phyloP scores from a whole-genome alignment of 2,888 invertebrate genomes.

The Hermaeophaga mercurialis region DNA sequence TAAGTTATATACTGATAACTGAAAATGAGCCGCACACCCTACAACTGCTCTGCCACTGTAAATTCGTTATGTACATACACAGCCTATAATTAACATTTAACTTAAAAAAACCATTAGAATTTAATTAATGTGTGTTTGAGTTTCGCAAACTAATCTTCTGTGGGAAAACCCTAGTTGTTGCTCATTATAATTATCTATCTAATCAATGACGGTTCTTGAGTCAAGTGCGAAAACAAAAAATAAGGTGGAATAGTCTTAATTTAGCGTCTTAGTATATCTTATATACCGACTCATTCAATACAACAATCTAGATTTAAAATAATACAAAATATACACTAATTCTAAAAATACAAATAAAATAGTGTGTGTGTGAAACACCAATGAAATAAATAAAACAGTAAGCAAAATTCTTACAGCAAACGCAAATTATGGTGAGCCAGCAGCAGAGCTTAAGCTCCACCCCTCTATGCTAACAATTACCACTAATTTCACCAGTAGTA shows the following conservation, averaged over 20 bases:
- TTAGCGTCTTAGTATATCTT: slow-evolving; percentile 3
- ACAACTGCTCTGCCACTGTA: slow-evolving; percentile 53
- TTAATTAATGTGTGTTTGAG: slow-evolving; percentile 23
- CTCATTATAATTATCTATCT: slow-evolving; percentile 9
- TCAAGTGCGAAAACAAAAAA: slow-evolving; percentile 10
- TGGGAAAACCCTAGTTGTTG: slow-evolving; percentile 10
- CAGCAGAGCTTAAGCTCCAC: no score
- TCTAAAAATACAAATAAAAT: slow-evolving; percentile 20
- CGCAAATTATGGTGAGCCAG: no score
- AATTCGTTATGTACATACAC: slow-evolving; percentile 55
- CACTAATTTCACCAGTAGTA: no score
- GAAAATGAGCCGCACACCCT: slow-evolving; percentile 50
- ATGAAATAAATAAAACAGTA: slow-evolving; percentile 10
- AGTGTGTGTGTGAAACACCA: slow-evolving; percentile 1
- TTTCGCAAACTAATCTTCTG: slow-evolving; percentile 22
- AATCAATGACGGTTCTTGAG: slow-evolving; percentile 13
- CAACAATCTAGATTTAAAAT: slow-evolving; percentile 19
- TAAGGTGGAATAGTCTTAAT: slow-evolving; percentile 1
- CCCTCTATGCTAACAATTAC: no score
- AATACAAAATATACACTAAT: slow-evolving; percentile 23
- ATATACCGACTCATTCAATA: slow-evolving; percentile 8
- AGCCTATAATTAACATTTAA: slow-evolving; percentile 56
- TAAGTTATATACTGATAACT: slow-evolving; percentile 56
- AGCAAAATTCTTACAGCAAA: no score
- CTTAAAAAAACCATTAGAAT: slow-evolving; percentile 32